These are phyloP conservation scores for Esox lucius DNA, from an alignment of 2,797 vertebrate genomes.

Conservation along the genomic window DNA sequence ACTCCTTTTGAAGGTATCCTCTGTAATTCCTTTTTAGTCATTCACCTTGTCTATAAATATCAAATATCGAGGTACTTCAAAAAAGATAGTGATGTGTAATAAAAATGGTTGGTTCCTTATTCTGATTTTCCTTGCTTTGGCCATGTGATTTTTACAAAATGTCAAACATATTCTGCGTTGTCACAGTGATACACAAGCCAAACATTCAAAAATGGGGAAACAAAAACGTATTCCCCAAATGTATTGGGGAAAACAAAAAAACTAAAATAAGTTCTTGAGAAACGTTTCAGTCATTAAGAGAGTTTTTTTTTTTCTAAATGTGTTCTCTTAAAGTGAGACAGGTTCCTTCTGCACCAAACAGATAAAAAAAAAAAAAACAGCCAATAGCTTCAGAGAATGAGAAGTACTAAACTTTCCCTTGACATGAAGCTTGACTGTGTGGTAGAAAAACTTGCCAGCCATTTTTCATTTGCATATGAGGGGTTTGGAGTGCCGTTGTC, in stretches of 20 bases:
- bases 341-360: slow-evolving; percentile 62
- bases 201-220: not conserved
- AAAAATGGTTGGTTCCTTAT: slow-evolving; percentile 80
- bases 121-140: slow-evolving; percentile 70
- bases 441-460: slow-evolving; percentile 8
- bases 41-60: slow-evolving; percentile 80
- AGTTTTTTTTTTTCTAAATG: slow-evolving; percentile 33
- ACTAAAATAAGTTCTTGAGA: slow-evolving; percentile 50
- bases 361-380: slow-evolving; percentile 62
- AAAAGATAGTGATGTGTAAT: slow-evolving; percentile 79
- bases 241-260: slow-evolving; percentile 8
- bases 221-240: too few relatives aligned
- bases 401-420: slow-evolving; percentile 64
- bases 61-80: slow-evolving; percentile 88
- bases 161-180: slow-evolving; percentile 78
- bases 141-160: slow-evolving; percentile 82
- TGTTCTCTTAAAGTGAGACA: slow-evolving; percentile 58
- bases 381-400: slow-evolving; percentile 62
- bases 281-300: slow-evolving; percentile 31
- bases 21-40: slow-evolving; percentile 68
- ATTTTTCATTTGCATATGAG: slow-evolving; percentile 22
- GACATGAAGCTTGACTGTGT: slow-evolving; percentile 33
- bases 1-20: slow-evolving; percentile 65
- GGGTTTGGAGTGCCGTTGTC: slow-evolving; percentile 48
- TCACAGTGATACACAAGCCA: not conserved